phyloP scores from a whole-genome alignment of 2,888 invertebrate species.

The Poecilobothrus nobilitatus region DNA sequence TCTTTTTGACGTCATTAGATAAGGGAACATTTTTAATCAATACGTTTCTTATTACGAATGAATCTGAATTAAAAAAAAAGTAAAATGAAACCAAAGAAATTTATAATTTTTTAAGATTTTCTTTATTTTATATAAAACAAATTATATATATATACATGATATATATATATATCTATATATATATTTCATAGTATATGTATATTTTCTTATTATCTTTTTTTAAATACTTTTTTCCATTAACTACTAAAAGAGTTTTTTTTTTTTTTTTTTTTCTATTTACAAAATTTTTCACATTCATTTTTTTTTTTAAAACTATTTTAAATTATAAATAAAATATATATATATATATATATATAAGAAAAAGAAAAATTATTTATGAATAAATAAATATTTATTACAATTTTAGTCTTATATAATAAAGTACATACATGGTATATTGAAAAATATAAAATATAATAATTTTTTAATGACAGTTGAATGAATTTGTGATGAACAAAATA shows the following conservation, averaged over 20 bases:
- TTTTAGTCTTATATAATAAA: no score
- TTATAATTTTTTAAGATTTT: slow-evolving; percentile 1
- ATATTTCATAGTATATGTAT: not conserved
- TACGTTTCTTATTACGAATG: no score
- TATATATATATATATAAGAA: no score
- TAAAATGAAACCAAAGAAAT: not conserved
- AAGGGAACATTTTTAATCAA: no score
- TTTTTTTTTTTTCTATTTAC: not conserved
- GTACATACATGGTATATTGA: no score
- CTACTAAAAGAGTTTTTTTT: not conserved
- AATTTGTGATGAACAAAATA: no score
- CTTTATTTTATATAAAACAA: slow-evolving; percentile 2
- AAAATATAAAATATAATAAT: no score
- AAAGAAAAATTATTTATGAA: not conserved
- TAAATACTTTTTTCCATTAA: not conserved
- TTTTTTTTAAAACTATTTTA: not conserved
- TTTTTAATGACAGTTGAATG: no score
- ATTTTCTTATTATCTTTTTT: not conserved
- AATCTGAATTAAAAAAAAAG: no score
- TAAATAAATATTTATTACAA: not conserved
- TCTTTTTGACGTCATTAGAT: no score
- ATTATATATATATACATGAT: not conserved
- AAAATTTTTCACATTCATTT: not conserved
- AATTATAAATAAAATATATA: not conserved
- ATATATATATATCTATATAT: not conserved